These are phyloP conservation scores for Gymnobelideus leadbeateri DNA, from an alignment of 2,113 vertebrate species.

Conservation along the genomic window DNA sequence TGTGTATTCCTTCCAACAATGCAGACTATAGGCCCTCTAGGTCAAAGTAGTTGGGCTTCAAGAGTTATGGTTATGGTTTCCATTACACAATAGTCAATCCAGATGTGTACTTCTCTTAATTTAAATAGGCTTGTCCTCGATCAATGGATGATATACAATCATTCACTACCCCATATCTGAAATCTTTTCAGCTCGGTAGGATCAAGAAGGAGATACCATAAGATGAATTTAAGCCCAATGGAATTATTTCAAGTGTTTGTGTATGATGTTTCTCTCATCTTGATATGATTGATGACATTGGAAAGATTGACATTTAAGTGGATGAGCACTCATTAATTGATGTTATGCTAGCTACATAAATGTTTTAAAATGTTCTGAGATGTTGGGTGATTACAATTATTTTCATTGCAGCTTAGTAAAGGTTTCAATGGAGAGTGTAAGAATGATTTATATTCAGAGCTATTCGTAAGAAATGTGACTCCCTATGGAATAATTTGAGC, in stretches of 20 bases:
- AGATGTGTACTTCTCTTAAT: not conserved
- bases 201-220: not conserved
- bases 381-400: constrained; percentile 2
- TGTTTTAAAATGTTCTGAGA: not conserved
- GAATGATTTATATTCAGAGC: constrained; percentile 7
- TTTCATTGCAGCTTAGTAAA: not conserved
- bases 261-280: not conserved
- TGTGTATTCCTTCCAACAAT: not conserved
- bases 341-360: not conserved
- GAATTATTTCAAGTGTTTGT: not conserved
- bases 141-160: not conserved
- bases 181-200: not conserved
- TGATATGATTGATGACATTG: not conserved
- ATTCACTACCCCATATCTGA: not conserved
- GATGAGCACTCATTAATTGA: not conserved
- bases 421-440: not conserved
- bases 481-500: not conserved
- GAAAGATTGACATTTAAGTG: not conserved
- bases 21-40: not conserved
- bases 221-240: not conserved
- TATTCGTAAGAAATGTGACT: not conserved
- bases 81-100: not conserved
- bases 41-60: not conserved
- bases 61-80: not conserved
- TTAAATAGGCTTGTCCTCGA: not conserved